Conservation (phyloP, 2,797 vertebrate genomes). For the Paramormyrops hopkinsi region DNA sequence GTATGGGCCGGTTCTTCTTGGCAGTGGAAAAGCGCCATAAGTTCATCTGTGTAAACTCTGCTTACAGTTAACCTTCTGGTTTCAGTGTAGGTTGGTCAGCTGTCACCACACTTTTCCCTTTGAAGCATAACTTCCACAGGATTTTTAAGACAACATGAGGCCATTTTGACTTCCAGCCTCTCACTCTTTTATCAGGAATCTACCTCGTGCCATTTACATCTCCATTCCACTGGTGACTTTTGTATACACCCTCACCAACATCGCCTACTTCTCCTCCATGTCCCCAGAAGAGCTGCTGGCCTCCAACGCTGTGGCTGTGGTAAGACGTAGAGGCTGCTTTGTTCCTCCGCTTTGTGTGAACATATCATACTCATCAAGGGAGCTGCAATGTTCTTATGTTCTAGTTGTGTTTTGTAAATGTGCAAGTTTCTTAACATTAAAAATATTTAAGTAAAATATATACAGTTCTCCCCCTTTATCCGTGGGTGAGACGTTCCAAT, state of each 20-base stretch:
- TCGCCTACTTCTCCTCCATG: constrained; percentile 98
- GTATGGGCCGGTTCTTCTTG: background rate
- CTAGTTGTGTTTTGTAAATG: background rate
- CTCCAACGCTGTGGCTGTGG: constrained; percentile 92
- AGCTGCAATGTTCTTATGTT: background rate
- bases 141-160: background rate
- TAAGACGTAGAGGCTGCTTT: constrained; percentile 56
- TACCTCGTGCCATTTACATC: constrained; percentile 96
- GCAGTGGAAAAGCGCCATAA: background rate
- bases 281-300: constrained; percentile 88
- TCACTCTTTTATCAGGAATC: constrained; percentile 72
- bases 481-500: background rate
- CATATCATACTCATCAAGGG: background rate
- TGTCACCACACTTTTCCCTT: background rate
- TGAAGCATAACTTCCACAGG: background rate
- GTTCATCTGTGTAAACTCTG: background rate
- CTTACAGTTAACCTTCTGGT: background rate
- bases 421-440: background rate
- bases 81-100: background rate
- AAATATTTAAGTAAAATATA: background rate
- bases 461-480: background rate
- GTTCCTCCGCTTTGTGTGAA: background rate
- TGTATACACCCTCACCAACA: constrained; percentile 93
- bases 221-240: constrained; percentile 95
- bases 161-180: background rate